Evolutionary conservation across 2,113 vertebrate genomes (phyloP).

Genomic region (Gopherus evgoodei): DNA sequence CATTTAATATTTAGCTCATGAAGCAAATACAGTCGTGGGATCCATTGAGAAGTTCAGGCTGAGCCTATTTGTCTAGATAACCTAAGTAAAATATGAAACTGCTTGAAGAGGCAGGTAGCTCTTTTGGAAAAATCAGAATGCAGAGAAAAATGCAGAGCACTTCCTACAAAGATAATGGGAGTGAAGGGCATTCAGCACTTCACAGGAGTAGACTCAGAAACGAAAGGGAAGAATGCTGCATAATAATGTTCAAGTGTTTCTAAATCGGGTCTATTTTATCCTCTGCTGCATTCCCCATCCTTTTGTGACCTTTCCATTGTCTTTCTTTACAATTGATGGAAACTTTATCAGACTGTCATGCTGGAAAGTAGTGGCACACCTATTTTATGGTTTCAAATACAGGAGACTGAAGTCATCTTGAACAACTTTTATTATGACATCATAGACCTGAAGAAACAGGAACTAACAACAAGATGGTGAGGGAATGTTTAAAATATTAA

Average conservation of each 20-base stretch:
- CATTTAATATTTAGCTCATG: background rate
- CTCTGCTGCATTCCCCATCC: background rate
- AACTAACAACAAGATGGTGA: slow-evolving; percentile 93
- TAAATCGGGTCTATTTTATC: background rate
- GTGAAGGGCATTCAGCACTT: background rate
- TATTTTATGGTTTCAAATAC: slow-evolving; percentile 83
- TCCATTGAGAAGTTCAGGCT: background rate
- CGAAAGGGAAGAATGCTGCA: background rate
- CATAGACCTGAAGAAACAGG: slow-evolving; percentile 93
- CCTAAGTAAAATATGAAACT: slow-evolving; percentile 33
- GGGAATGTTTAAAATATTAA: slow-evolving; percentile 48
- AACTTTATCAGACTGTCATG: background rate
- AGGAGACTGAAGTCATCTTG: slow-evolving; percentile 91
- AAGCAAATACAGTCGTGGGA: background rate
- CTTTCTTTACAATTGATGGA: background rate
- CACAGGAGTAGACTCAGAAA: background rate
- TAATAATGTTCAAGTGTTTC: background rate
- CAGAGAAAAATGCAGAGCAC: background rate
- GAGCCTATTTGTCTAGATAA: background rate
- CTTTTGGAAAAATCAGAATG: slow-evolving; percentile 44
- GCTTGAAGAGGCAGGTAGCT: slow-evolving; percentile 44
- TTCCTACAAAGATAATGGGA: background rate
- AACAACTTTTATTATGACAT: slow-evolving; percentile 93
- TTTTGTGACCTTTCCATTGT: background rate
- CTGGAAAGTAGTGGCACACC: background rate